Percentiles rank a stretch among this genome's conserved stretches.
phyloP scores from a whole-genome alignment of 2,113 vertebrate genomes.

The Riparia riparia region DNA sequence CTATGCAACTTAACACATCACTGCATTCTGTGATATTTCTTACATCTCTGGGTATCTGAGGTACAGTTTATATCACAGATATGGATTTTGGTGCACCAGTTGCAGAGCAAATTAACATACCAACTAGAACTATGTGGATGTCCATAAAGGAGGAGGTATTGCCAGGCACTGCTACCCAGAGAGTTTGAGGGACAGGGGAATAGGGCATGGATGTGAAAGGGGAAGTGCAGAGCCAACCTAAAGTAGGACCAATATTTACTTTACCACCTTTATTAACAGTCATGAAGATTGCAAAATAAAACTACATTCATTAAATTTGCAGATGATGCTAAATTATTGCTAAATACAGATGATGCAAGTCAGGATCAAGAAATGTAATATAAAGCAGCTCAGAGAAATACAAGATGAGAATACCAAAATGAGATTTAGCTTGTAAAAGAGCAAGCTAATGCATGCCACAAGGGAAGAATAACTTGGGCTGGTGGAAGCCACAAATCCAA shows the following conservation, averaged over 20 bases:
- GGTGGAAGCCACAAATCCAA: constrained; percentile 32
- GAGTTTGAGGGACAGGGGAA: background rate
- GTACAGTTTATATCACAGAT: background rate
- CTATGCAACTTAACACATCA: background rate
- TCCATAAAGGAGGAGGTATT: background rate
- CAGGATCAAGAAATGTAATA: background rate
- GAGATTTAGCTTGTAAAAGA: constrained; percentile 50
- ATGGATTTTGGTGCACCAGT: background rate
- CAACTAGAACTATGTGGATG: background rate
- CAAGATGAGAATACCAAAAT: background rate
- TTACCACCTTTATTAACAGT: background rate
- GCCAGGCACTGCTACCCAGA: background rate
- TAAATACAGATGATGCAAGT: constrained; percentile 15
- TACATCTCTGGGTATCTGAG: background rate
- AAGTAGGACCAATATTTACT: background rate
- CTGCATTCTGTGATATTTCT: background rate
- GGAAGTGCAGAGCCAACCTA: background rate
- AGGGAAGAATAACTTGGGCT: constrained; percentile 32
- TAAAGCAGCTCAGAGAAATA: background rate
- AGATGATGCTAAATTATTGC: constrained; percentile 39
- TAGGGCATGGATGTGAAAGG: background rate
- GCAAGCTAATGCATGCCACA: constrained; percentile 3
- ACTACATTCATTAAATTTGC: constrained; percentile 22
- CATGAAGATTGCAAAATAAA: constrained; percentile 9
- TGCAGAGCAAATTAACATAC: background rate